Conservation (phyloP, 1,140 invertebrate species). For the Trichomalopsis sarcophagae region DNA sequence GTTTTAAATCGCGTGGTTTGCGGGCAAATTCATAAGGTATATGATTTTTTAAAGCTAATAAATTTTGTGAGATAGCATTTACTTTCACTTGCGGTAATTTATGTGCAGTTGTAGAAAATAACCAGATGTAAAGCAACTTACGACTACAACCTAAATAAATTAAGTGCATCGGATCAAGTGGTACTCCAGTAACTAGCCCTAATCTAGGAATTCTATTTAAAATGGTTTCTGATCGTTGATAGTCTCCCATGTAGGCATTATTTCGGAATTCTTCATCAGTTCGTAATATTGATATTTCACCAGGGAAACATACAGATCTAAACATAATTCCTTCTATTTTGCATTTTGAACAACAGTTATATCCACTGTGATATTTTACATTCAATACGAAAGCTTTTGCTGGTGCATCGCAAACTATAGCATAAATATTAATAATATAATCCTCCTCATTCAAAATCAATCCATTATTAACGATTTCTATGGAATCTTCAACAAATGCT, state of each 20-base stretch:
- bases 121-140: slow-evolving; percentile 62
- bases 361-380: slow-evolving; percentile 65
- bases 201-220: slow-evolving; percentile 53
- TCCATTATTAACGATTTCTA: slow-evolving; percentile 35
- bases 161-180: slow-evolving; percentile 61
- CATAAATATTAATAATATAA: slow-evolving; percentile 53
- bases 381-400: slow-evolving; percentile 65
- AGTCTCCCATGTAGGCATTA: slow-evolving; percentile 18
- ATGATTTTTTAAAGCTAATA: slow-evolving; percentile 4
- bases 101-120: slow-evolving; percentile 53
- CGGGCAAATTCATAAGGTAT: slow-evolving; percentile 69
- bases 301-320: slow-evolving; percentile 55
- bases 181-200: slow-evolving; percentile 55
- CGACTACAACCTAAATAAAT: slow-evolving; percentile 60
- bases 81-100: slow-evolving; percentile 25
- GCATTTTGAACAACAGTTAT: slow-evolving; percentile 67
- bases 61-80: slow-evolving; percentile 16
- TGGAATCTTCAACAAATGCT: slow-evolving; percentile 51
- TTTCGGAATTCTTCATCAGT: slow-evolving; percentile 52
- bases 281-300: slow-evolving; percentile 35
- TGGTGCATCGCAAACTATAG: slow-evolving; percentile 67
- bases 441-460: slow-evolving; percentile 16
- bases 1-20: slow-evolving; percentile 63
- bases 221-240: slow-evolving; percentile 47
- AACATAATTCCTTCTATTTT: slow-evolving; percentile 53